Conservation (phyloP, 2,888 invertebrate genomes). For the Cylloceria caligata region DNA sequence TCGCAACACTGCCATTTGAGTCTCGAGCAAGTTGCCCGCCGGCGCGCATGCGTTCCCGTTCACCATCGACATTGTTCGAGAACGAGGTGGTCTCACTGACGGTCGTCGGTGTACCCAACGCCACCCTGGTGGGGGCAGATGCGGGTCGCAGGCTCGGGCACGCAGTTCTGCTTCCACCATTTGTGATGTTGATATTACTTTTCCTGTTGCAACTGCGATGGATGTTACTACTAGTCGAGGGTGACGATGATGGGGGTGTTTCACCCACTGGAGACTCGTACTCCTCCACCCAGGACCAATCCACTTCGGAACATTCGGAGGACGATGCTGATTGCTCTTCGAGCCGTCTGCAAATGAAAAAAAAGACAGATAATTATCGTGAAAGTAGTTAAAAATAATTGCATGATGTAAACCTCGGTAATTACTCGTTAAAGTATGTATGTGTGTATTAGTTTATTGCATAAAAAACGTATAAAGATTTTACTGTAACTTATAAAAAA, state of each 20-base stretch:
- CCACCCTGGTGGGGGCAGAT: conserved; percentile 71
- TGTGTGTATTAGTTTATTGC: neutral
- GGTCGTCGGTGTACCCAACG: conserved; percentile 20
- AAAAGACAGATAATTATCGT: conserved; percentile 7
- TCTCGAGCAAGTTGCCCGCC: conserved; percentile 73
- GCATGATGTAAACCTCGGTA: too few relatives aligned
- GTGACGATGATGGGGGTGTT: conserved; percentile 31
- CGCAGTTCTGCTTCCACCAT: conserved; percentile 24
- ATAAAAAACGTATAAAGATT: neutral
- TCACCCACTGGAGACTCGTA: conserved; percentile 73
- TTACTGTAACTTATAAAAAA: neutral
- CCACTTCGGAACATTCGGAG: conserved; percentile 80
- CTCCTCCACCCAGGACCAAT: conserved; percentile 84
- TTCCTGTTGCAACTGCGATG: conserved; percentile 6
- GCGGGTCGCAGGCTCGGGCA: conserved; percentile 72
- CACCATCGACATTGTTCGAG: conserved; percentile 45
- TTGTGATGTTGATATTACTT: conserved; percentile 27
- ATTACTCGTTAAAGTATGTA: neutral
- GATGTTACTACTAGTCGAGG: conserved; percentile 12
- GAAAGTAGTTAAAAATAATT: neutral
- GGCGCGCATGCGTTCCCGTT: conserved; percentile 74
- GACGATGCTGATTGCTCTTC: conserved; percentile 67
- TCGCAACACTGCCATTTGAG: conserved; percentile 81
- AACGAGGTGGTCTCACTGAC: conserved; percentile 33
- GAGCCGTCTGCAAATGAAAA: conserved; percentile 30